Base-by-base conservation (phyloP, 2,888 invertebrate species). In the Seladonia tumulorum region DNA sequence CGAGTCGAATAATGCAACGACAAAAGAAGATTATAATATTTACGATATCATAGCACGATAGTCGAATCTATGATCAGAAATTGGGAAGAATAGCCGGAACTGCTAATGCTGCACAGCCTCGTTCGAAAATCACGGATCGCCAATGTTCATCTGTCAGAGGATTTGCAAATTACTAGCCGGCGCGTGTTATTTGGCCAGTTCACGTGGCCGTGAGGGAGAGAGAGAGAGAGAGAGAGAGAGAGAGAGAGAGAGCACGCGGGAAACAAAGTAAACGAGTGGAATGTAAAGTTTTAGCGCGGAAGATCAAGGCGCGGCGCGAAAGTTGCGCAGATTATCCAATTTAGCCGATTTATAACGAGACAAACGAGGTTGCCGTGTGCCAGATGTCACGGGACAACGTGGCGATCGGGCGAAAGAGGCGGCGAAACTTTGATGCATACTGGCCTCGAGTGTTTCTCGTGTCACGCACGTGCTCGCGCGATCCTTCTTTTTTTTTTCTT, bases 321-420 rank as follows among this genome's bases (percentile, higher is more conserved):
- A 92, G 91, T 90, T 86, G 80, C 88, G 81, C 72, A 90, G 90
- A 93, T 94, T 94, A 93, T 93, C 94, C 94, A 94, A 94, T 94
- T 94, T 94, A 92, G 89, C 88, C 89, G 92, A 93, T 94, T 94
- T 93, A 86, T 90, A 92, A 92, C 92, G 90, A 92, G 93, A 94
- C 93, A 93, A 94, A 94, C 93, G 91, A 93, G 93, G 84, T 91
- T 93, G 92, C 92, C 93, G 93, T 94, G 92, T 93, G 92, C 94
- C 94, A 94, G 93, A 94, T 94, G 94, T 93, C 93, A 93, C 91
- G 90, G 81, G 85, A 87, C 85, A 88, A 85, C 88, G 88, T 84
- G 87, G 83, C 82, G 83, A 88, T 81, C 49, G 75, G 80, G 39
- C 81, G 75, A 82, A 91, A 63, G 73, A 87, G 87, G 82, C 90